Base-by-base conservation (phyloP, 2,888 invertebrate species). In the Pseudococcus jackbeardsleyi region DNA sequence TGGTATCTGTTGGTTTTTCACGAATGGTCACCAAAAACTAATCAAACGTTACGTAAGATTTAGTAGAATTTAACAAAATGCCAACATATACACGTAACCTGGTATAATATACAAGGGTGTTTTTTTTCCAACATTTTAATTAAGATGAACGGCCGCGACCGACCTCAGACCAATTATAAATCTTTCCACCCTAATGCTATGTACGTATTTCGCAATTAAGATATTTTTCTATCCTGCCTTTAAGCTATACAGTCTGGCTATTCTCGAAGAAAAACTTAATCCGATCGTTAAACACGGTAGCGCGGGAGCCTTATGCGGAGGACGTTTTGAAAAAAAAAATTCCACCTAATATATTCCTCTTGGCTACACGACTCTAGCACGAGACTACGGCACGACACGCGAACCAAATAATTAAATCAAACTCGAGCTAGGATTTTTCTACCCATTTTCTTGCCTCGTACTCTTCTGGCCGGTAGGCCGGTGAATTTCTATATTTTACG, bases 391-490 rank as follows among this genome's bases (percentile, higher is more conserved):
- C 79, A 11, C 46, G 79, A 82, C 79, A 82, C 79, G 79, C 79
- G 79, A 82, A 46, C 79, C 39, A 17, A 82, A 46, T 82, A 82
- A 82, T 82, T 82, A 82, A 82, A 82, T 82, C 79, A 82, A 82
- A 46, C 79, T 19, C 12, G 12, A 8, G 72, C 33, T 72, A 26
- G 19, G n/a, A 19, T 17, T 54, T n/a, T 54, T n/a, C n/a, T 17
- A 54, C 54, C n/a, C 5, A 54, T 50, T 54, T 54, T 54, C n/a
- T 54, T 72, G 15, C 5, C 33, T 26, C 26, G 59, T n/a, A 17
- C 26, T 1, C 26, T 33, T 33, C 22, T 22, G n/a, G n/a, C n/a
- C n/a, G n/a, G 4, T 9, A 68, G 26, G 26, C 22, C 68, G 26
- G 26, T 68, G 11, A 68, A 68, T 68, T 59, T 59, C 59, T 59